phyloP scores from a whole-genome alignment of 2,888 invertebrate species.

The Thera obeliscata region DNA sequence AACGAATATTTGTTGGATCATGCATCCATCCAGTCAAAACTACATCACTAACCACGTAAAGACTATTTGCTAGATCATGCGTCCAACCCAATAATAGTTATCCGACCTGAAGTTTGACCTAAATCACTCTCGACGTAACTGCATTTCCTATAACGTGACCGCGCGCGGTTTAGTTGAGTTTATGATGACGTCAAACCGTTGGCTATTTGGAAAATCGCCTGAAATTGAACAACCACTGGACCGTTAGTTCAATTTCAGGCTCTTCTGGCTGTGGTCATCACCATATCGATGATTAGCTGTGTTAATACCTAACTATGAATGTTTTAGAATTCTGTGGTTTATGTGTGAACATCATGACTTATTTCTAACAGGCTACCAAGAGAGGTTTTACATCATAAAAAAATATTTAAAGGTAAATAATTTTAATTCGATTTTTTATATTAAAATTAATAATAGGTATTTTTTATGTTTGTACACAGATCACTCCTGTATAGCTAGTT shows the following conservation, averaged over 20 bases:
- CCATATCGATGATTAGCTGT: background rate
- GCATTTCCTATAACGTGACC: constrained; percentile 24
- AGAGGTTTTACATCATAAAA: no score
- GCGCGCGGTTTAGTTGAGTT: constrained; percentile 15
- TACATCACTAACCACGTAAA: background rate
- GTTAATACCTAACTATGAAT: background rate
- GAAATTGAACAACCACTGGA: constrained; percentile 5
- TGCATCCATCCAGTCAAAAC: background rate
- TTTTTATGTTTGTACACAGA: no score
- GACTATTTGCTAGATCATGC: constrained; percentile 1
- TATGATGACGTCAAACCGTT: constrained; percentile 1
- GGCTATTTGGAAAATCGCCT: constrained; percentile 10
- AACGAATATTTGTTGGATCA: constrained; percentile 3
- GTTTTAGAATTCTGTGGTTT: no score
- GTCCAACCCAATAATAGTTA: background rate
- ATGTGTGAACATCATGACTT: no score
- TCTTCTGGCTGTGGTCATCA: no score
- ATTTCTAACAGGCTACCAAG: no score
- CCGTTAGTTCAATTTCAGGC: background rate
- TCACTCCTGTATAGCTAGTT: no score
- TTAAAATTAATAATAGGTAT: no score
- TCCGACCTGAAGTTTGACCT: constrained; percentile 13
- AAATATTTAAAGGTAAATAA: no score
- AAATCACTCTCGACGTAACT: constrained; percentile 10
- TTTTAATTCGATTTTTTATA: no score